These are phyloP conservation scores for Epinephelus fuscoguttatus DNA, from an alignment of 2,113 vertebrate genomes.

Conservation along the genomic window DNA sequence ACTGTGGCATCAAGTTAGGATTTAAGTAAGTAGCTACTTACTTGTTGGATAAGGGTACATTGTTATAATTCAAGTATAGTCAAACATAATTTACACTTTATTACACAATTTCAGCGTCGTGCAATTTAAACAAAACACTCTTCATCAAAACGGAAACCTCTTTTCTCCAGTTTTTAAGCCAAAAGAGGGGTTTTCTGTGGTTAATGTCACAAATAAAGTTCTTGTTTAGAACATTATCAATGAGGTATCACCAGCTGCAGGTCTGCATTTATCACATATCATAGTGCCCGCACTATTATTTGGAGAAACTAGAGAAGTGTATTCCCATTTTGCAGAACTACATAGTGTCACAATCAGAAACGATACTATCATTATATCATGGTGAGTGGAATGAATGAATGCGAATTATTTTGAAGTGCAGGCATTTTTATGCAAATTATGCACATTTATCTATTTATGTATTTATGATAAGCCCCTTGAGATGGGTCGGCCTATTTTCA, in stretches of 20 bases:
- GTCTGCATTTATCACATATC: constrained; percentile 18
- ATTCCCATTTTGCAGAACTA: background rate
- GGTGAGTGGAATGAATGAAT: background rate
- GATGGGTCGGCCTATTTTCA: too few species aligned
- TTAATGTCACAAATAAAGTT: background rate
- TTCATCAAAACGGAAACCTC: background rate
- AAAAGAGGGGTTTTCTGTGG: accelerated
- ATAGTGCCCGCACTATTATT: constrained; percentile 1
- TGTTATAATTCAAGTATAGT: background rate
- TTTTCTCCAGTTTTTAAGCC: background rate
- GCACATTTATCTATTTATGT: too few species aligned
- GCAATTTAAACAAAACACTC: background rate
- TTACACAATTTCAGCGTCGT: background rate
- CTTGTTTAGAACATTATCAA: background rate
- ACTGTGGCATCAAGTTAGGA: constrained; percentile 10
- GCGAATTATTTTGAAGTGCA: background rate
- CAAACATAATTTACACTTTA: background rate
- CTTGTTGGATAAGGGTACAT: background rate
- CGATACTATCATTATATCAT: background rate
- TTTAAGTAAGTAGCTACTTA: constrained; percentile 17
- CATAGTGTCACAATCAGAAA: background rate
- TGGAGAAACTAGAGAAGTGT: background rate
- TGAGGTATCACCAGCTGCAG: background rate
- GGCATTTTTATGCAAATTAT: background rate
- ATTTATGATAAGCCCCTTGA: too few species aligned